Percentiles rank a stretch among this genome's conserved stretches.
These are phyloP conservation scores for Geopemphigus sp. DNA, from an alignment of 1,140 invertebrate genomes.

Conservation along the genomic window DNA sequence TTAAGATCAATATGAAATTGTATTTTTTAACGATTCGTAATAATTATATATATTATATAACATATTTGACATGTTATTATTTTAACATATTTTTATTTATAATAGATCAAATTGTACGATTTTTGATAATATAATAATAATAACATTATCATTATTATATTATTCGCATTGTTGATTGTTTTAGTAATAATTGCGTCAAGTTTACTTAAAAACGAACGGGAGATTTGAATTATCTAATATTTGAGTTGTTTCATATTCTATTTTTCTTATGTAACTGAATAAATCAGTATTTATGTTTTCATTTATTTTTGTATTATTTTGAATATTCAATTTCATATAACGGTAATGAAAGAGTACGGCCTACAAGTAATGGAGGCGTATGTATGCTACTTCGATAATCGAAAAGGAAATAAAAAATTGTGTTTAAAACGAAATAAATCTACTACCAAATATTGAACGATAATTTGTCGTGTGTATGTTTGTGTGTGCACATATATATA, in stretches of 20 bases:
- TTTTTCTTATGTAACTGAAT: slow-evolving; percentile 31
- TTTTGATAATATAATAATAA: background rate
- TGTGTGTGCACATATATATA: too few relatives aligned
- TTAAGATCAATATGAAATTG: background rate
- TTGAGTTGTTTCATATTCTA: slow-evolving; percentile 34
- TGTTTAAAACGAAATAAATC: too few relatives aligned
- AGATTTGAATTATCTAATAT: background rate
- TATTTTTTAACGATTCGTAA: background rate
- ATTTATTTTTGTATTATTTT: slow-evolving; percentile 34
- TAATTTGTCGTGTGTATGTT: too few relatives aligned
- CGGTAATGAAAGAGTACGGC: too few relatives aligned
- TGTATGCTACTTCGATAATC: too few relatives aligned
- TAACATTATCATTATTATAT: background rate
- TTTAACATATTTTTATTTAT: slow-evolving; percentile 9
- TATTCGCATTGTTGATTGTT: slow-evolving; percentile 13
- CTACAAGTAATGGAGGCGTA: too few relatives aligned
- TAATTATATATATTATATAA: background rate
- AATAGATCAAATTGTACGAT: background rate
- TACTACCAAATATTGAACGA: too few relatives aligned
- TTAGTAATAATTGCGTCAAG: slow-evolving; percentile 9
- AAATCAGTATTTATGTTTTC: slow-evolving; percentile 39
- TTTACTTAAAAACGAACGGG: background rate
- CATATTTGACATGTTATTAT: background rate
- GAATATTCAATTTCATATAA: background rate
- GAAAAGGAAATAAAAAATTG: too few relatives aligned